phyloP scores from a whole-genome alignment of 2,888 invertebrate species.

The Eupithecia pulchellata region DNA sequence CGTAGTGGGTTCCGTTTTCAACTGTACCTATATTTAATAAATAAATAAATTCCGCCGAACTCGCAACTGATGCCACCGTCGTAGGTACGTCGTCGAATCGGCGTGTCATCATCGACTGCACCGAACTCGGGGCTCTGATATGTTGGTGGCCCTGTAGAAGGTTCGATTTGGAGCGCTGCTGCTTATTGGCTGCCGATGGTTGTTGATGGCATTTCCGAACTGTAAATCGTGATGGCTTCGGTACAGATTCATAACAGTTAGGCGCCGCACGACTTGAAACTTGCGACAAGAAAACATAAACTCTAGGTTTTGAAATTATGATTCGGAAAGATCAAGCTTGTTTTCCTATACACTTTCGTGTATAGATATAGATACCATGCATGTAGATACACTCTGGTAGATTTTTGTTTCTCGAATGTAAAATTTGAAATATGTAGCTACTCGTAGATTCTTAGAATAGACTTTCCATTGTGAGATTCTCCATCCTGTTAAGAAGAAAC shows the following conservation, averaged over 20 bases:
- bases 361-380: too few relatives aligned
- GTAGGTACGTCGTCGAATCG: too few relatives aligned
- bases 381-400: too few relatives aligned
- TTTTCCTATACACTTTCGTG: neutral
- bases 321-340: conserved; percentile 3
- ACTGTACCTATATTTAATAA: too few relatives aligned
- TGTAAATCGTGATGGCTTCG: conserved; percentile 24
- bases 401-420: neutral
- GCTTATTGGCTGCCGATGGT: conserved; percentile 28
- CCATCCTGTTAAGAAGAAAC: too few relatives aligned
- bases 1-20: too few relatives aligned
- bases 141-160: neutral
- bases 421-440: too few relatives aligned
- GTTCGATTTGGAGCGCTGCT: conserved; percentile 24
- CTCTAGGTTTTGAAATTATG: neutral
- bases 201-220: conserved; percentile 25
- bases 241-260: conserved; percentile 15
- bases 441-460: too few relatives aligned
- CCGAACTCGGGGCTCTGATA: neutral
- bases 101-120: neutral
- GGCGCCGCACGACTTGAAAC: conserved; percentile 12
- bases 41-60: too few relatives aligned
- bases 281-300: conserved; percentile 4
- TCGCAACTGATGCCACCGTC: too few relatives aligned
- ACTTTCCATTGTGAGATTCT: too few relatives aligned